Conservation (phyloP, 2,797 vertebrate species). For the Thripadectes ignobilis region DNA sequence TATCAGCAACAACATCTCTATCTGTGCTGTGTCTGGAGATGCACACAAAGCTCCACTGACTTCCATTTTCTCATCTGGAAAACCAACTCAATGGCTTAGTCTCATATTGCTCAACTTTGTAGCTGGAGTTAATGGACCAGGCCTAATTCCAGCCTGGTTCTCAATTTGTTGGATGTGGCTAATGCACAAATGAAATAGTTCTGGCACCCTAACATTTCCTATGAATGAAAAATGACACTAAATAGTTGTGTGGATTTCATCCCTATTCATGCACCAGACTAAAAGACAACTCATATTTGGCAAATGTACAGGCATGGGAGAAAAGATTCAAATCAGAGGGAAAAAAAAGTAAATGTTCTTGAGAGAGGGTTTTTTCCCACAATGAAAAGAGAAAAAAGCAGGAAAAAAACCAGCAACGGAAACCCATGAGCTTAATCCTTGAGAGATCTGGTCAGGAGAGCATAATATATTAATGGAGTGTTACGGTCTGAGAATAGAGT, state of each 20-base stretch:
- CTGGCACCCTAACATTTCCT: neutral
- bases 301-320: neutral
- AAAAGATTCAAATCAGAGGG: neutral
- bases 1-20: neutral
- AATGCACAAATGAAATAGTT: constrained; percentile 19
- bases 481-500: neutral
- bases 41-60: neutral
- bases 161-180: neutral
- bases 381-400: neutral
- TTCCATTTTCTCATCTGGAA: neutral
- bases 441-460: neutral
- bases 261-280: constrained; percentile 12
- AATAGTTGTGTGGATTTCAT: neutral
- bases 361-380: neutral
- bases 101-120: neutral
- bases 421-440: neutral
- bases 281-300: constrained; percentile 12
- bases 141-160: constrained; percentile 5
- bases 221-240: constrained; percentile 34
- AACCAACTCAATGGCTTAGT: neutral
- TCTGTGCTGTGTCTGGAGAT: neutral
- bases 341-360: neutral
- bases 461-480: neutral
- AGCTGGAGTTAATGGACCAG: constrained; percentile 4
- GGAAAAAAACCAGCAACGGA: neutral